Percentiles rank a stretch among this genome's conserved stretches.
These are phyloP conservation scores for Chamaea fasciata DNA, from an alignment of 2,113 vertebrate species.

Conservation along the genomic window DNA sequence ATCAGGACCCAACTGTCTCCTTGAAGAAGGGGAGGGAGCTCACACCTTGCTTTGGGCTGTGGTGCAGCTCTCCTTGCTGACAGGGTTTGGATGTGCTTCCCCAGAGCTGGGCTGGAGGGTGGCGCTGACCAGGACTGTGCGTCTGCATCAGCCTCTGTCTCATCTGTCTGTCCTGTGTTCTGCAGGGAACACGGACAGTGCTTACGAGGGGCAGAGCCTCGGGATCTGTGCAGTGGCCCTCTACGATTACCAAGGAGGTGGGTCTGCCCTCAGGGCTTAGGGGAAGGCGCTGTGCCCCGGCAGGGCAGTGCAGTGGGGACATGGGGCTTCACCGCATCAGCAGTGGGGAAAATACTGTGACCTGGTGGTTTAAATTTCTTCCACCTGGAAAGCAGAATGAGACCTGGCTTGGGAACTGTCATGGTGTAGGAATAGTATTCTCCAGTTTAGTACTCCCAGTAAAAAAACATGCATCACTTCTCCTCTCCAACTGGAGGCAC, in stretches of 20 bases:
- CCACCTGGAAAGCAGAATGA: background rate
- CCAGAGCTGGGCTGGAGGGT: background rate
- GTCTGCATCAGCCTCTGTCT: background rate
- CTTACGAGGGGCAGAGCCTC: background rate
- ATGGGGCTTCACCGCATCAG: background rate
- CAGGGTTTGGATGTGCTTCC: background rate
- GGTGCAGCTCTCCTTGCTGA: background rate
- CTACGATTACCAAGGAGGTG: conserved; percentile 58
- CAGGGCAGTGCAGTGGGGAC: rapidly evolving
- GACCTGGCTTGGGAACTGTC: background rate
- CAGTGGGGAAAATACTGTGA: background rate
- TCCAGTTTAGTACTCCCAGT: background rate
- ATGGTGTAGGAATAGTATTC: background rate
- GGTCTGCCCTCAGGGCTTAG: background rate
- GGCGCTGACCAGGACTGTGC: background rate
- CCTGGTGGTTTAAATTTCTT: background rate
- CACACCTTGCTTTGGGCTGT: background rate
- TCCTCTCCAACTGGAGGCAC: background rate
- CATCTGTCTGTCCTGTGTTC: background rate
- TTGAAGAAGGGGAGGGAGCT: background rate
- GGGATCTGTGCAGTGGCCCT: conserved; percentile 32
- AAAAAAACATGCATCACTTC: background rate
- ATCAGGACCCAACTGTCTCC: background rate
- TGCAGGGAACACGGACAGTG: background rate
- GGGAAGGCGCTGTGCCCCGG: background rate